Evolutionary conservation across 2,113 vertebrate genomes (phyloP), one percentile per base, ranked within the genome.

Genomic region (Brachirus orientalis): DNA sequence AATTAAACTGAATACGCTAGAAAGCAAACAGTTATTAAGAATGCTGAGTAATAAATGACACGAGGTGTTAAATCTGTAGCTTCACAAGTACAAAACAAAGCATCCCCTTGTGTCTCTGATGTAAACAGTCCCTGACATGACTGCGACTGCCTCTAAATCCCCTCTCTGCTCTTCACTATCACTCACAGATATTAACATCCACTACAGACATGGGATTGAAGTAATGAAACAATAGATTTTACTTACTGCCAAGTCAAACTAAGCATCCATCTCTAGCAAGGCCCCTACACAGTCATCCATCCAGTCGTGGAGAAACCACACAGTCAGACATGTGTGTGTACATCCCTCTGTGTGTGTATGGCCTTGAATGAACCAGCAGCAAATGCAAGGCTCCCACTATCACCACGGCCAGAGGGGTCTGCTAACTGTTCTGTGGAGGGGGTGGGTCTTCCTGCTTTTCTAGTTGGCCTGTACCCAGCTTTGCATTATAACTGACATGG

Each of bases 401-500:
- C 75, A 58, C 22, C 46, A 33, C 11, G 1, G 51, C 69, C 84
- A 77, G 75, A 36, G 82, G 74, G 77, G 69, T 83, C 72, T 66
- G 51, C 67, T 86, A 72, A 83, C 80, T 78, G 75, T 78, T 85
- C 62, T 52, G 70, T 73, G 35, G 53, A 84, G 70, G 82, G 87
- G 88, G 86, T 69, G 88, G 86, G 78, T 75, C 81, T 63, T 79
- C 58, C 50, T 74, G 69, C 52, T 79, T 80, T 76, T 76, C 63
- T 81, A 40, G 10, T 60, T 37, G 63, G 77, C 72, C 69, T 69
- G 70, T 67, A 63, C 69, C 71, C 65, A 71, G 76, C 83, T 89
- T 89, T 90, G 85, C 88, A 88, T 92, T 87, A 79, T 88, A 91
- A 92, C 88, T 82, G 88, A 90, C 85, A 91, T 89, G 87, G 81